These are phyloP conservation scores for Idaea aversata DNA, from an alignment of 2,888 invertebrate species.

Conservation along the genomic window DNA sequence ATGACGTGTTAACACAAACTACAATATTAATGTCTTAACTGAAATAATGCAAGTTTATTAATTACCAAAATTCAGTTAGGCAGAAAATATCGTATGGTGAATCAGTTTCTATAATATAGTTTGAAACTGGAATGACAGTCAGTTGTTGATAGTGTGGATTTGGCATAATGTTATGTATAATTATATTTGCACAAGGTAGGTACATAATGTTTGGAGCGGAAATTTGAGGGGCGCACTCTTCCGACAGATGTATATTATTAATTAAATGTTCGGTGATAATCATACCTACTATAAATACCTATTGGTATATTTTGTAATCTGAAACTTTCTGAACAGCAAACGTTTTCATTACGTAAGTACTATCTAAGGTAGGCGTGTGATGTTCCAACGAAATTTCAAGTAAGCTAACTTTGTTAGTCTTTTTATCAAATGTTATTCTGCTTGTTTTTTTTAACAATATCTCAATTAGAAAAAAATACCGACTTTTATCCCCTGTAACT, in stretches of 20 bases:
- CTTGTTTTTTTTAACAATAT: too few species aligned
- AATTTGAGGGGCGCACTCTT: conserved; percentile 46
- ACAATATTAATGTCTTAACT: not conserved
- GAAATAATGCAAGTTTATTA: not conserved
- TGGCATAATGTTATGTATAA: conserved; percentile 13
- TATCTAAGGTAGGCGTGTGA: too few species aligned
- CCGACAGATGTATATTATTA: conserved; percentile 45
- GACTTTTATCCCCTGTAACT: too few species aligned
- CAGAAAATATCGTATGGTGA: not conserved
- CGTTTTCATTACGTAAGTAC: too few species aligned
- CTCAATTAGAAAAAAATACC: too few species aligned
- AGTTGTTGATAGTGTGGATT: conserved; percentile 11
- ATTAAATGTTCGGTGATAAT: conserved; percentile 43
- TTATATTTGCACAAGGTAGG: conserved; percentile 19
- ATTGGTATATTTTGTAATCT: not conserved
- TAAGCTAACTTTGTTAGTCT: too few species aligned
- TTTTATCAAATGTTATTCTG: too few species aligned
- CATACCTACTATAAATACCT: conserved; percentile 3
- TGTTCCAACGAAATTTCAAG: too few species aligned
- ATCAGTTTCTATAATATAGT: conserved; percentile 4
- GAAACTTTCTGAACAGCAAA: not conserved
- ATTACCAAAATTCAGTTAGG: not conserved
- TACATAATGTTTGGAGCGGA: conserved; percentile 34
- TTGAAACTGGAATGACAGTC: conserved; percentile 10
- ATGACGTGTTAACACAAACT: not conserved